Evolutionary conservation across 1,140 invertebrate species (phyloP).

Genomic region (Anthonomus grandis): DNA sequence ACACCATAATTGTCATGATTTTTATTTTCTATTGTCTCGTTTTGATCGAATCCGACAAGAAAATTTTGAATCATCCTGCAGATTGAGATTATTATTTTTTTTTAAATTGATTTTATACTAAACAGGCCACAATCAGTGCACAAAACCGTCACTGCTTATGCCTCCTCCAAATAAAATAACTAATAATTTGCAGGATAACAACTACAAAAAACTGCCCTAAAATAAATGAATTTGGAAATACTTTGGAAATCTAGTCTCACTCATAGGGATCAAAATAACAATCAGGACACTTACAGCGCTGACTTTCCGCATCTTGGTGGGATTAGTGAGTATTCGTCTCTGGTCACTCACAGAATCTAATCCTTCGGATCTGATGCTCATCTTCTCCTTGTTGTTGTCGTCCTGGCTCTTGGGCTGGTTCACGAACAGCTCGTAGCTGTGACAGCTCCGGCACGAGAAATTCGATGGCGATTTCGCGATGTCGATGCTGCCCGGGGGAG

Average conservation of each 20-base stretch:
- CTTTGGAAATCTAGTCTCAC: constrained; percentile 22
- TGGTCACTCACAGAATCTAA: constrained; percentile 84
- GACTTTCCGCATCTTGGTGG: constrained; percentile 79
- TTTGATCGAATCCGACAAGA: no score
- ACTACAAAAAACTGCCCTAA: background rate
- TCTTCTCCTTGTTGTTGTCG: constrained; percentile 84
- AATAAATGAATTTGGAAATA: constrained; percentile 1
- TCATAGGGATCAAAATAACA: constrained; percentile 37
- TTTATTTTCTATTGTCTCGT: constrained; percentile 34
- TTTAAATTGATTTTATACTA: background rate
- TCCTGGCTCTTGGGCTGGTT: constrained; percentile 80
- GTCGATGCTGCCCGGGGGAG: constrained; percentile 57
- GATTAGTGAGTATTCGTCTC: constrained; percentile 56
- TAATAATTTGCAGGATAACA: constrained; percentile 7
- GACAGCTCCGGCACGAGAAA: constrained; percentile 85
- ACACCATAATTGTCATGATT: constrained; percentile 51
- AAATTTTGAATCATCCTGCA: no score
- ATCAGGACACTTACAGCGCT: constrained; percentile 74
- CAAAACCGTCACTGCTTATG: no score
- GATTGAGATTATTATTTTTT: background rate
- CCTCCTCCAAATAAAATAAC: no score
- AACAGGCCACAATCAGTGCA: no score
- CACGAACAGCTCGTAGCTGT: constrained; percentile 86
- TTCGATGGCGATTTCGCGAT: constrained; percentile 79
- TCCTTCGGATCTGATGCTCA: constrained; percentile 82